phyloP scores from a whole-genome alignment of 2,797 vertebrate species.

The Gila robusta region DNA sequence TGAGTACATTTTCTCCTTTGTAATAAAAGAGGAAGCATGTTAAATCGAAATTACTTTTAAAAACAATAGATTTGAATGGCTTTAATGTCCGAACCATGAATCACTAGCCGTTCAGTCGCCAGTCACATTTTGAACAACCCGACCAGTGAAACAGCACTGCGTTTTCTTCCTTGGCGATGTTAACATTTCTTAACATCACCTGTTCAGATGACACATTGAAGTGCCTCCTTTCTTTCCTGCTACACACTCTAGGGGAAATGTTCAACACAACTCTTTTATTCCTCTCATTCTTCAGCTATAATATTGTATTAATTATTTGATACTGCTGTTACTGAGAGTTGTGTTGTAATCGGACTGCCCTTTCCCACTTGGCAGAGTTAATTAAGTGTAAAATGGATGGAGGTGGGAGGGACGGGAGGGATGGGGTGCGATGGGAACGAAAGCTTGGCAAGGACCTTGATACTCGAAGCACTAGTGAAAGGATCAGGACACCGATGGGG shows the following conservation, averaged over 20 bases:
- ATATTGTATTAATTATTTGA: constrained; percentile 62
- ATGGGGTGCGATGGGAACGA: constrained; percentile 33
- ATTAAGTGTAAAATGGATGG: constrained; percentile 71
- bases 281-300: constrained; percentile 47
- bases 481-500: constrained; percentile 46
- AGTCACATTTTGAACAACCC: constrained; percentile 2
- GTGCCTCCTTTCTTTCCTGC: constrained; percentile 39
- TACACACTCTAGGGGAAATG: constrained; percentile 40
- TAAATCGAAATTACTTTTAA: constrained; percentile 33
- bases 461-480: constrained; percentile 25
- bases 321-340: constrained; percentile 43
- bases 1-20: constrained; percentile 34
- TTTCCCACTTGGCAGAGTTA: constrained; percentile 65
- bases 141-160: neutral
- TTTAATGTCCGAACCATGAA: neutral
- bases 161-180: neutral
- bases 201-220: constrained; percentile 25
- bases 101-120: neutral
- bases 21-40: constrained; percentile 30
- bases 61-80: constrained; percentile 15
- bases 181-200: constrained; percentile 50
- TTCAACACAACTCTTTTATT: constrained; percentile 54
- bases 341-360: constrained; percentile 58
- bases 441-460: constrained; percentile 45
- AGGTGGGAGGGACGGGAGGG: constrained; percentile 53